Evolutionary conservation across 37 sponge, comb jelly and placozoan species (phyloP).

Genomic region (Theonella swinhoei): DNA sequence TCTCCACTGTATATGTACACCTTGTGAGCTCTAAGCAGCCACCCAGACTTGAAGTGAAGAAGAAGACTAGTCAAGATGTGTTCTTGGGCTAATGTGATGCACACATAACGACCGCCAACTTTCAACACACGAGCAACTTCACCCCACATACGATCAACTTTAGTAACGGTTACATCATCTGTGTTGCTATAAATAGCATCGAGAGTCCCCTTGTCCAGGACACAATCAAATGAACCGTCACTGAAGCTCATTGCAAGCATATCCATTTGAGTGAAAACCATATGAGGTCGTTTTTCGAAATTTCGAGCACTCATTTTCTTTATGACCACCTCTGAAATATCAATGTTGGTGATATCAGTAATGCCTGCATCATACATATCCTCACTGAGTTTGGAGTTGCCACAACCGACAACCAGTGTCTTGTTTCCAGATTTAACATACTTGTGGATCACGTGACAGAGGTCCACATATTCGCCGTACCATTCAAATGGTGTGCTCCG

Average conservation of each 20-base stretch:
- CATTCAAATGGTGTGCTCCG: slow-evolving; percentile 79
- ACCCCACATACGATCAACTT: slow-evolving; percentile 57
- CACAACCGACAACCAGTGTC: slow-evolving; percentile 80
- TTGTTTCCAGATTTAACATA: slow-evolving; percentile 61
- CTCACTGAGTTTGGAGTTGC: slow-evolving; percentile 88
- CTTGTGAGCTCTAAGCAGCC: slow-evolving; percentile 84
- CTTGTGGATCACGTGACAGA: slow-evolving; percentile 83
- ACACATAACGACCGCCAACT: slow-evolving; percentile 79
- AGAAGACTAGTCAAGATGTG: slow-evolving; percentile 68
- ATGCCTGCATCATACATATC: slow-evolving; percentile 87
- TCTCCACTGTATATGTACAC: slow-evolving; percentile 52
- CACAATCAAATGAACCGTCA: slow-evolving; percentile 67
- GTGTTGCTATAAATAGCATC: slow-evolving; percentile 79
- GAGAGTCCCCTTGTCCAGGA: slow-evolving; percentile 90
- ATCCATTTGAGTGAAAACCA: slow-evolving; percentile 78
- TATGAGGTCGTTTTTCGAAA: slow-evolving; percentile 58
- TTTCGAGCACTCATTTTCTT: slow-evolving; percentile 80
- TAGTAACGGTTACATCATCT: slow-evolving; percentile 49
- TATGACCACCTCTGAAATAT: slow-evolving; percentile 84
- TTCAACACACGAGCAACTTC: slow-evolving; percentile 84
- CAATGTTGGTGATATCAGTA: slow-evolving; percentile 68
- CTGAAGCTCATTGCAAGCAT: slow-evolving; percentile 60
- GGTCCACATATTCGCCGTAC: slow-evolving; percentile 88
- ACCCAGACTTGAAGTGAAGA: slow-evolving; percentile 42
- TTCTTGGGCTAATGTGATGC: slow-evolving; percentile 77